These are phyloP conservation scores for Stomatorhinus ivindoensis DNA, from an alignment of 2,113 vertebrate species.

Conservation along the genomic window DNA sequence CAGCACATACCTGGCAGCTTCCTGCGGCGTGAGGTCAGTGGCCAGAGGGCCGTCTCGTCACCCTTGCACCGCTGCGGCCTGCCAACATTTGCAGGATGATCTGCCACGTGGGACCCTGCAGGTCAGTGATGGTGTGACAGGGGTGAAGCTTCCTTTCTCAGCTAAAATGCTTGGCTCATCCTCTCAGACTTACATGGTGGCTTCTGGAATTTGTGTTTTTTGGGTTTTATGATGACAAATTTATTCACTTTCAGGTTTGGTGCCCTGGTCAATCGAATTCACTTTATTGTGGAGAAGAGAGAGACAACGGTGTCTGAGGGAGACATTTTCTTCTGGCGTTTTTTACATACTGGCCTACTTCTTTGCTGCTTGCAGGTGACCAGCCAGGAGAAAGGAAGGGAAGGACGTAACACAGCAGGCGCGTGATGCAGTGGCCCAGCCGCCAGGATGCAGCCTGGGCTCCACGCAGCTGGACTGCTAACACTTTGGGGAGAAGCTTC, in stretches of 20 bases:
- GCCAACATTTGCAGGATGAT: not conserved
- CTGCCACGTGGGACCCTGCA: not conserved
- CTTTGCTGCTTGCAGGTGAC: not conserved
- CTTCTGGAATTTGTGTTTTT: not conserved
- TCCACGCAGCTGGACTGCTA: not conserved
- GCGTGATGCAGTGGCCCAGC: not conserved
- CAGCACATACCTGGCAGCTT: not conserved
- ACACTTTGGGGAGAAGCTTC: not conserved
- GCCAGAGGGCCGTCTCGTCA: not conserved
- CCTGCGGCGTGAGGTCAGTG: not conserved
- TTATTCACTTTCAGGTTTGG: not conserved
- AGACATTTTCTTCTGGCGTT: not conserved
- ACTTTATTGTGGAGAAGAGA: not conserved
- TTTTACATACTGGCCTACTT: not conserved
- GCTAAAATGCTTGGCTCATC: not conserved
- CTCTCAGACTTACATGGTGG: not conserved
- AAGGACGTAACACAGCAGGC: not conserved
- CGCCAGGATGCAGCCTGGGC: not conserved
- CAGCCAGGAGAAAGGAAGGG: not conserved
- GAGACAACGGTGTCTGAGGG: not conserved
- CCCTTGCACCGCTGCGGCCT: not conserved
- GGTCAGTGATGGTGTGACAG: not conserved
- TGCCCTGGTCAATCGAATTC: conserved; percentile 5
- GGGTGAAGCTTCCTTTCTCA: not conserved
- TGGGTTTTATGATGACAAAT: not conserved